These are phyloP conservation scores for Pinna nobilis DNA, from an alignment of 1,140 invertebrate species.

Conservation along the genomic window DNA sequence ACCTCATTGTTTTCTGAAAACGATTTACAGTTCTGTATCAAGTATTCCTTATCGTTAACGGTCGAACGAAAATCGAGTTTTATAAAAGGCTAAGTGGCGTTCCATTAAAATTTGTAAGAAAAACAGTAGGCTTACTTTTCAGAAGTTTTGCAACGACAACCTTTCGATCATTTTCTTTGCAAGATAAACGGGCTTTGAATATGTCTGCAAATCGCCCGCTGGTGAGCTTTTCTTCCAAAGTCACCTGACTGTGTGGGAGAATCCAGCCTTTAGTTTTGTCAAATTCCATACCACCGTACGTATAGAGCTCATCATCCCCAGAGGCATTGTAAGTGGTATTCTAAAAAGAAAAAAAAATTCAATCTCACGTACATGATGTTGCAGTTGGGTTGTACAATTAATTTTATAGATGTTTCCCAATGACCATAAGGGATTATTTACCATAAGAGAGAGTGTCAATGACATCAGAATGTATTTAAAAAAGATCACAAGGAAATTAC, in stretches of 20 bases:
- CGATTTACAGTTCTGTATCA: too few species aligned
- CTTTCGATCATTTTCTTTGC: conserved; percentile 29
- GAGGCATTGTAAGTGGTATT: background rate
- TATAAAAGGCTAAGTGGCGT: too few species aligned
- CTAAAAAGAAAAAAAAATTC: background rate
- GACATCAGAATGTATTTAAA: too few species aligned
- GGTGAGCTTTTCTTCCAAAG: conserved; percentile 22
- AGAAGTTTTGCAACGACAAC: conserved; percentile 27
- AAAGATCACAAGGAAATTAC: too few species aligned
- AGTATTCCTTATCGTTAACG: too few species aligned
- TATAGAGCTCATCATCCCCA: conserved; percentile 31
- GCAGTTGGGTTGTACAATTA: too few species aligned
- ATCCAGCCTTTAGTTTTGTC: conserved; percentile 5
- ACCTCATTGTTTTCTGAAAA: too few species aligned
- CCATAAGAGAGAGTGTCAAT: too few species aligned
- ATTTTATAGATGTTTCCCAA: too few species aligned
- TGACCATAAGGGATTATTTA: too few species aligned
- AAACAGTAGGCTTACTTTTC: conserved; percentile 17
- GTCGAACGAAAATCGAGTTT: too few species aligned
- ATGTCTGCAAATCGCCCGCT: conserved; percentile 43
- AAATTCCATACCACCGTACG: conserved; percentile 39
- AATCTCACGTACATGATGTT: background rate
- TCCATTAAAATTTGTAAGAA: too few species aligned
- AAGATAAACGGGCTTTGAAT: conserved; percentile 30
- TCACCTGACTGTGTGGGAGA: conserved; percentile 14